phyloP scores from a whole-genome alignment of 1,140 invertebrate species.

The Caenorhabditis tropicalis region DNA sequence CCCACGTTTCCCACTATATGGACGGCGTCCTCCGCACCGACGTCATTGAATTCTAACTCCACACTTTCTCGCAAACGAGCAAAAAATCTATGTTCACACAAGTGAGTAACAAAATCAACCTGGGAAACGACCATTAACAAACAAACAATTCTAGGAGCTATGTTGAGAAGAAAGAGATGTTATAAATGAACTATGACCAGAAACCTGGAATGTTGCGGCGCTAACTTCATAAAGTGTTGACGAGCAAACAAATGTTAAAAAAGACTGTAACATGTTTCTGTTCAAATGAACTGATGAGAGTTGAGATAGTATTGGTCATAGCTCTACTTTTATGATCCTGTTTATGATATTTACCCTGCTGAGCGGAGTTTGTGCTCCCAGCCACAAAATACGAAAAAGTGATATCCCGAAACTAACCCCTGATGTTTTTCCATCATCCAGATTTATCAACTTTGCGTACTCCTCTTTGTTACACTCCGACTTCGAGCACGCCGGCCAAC shows the following conservation, averaged over 20 bases:
- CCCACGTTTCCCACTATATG: background rate
- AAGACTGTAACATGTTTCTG: too few relatives aligned
- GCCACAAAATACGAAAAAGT: background rate
- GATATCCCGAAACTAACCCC: background rate
- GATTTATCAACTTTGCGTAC: slow-evolving; percentile 10
- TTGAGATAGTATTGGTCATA: background rate
- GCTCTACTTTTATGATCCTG: background rate
- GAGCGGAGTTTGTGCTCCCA: background rate
- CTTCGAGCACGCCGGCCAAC: slow-evolving; percentile 28
- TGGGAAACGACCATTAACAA: slow-evolving; percentile 19
- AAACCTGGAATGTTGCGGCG: slow-evolving; percentile 19
- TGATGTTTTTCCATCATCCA: slow-evolving; percentile 17
- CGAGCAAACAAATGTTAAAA: too few relatives aligned
- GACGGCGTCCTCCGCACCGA: background rate
- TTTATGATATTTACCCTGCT: background rate
- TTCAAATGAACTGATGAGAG: background rate
- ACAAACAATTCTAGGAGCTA: slow-evolving; percentile 20
- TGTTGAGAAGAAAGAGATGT: background rate
- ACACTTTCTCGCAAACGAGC: background rate
- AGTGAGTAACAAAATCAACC: slow-evolving; percentile 34
- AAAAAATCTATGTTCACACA: slow-evolving; percentile 6
- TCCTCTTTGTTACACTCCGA: slow-evolving; percentile 36
- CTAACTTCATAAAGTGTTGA: background rate
- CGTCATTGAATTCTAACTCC: background rate
- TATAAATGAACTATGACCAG: slow-evolving; percentile 28